Conservation (phyloP, 1,140 invertebrate genomes). For the Caerostris extrusa region DNA sequence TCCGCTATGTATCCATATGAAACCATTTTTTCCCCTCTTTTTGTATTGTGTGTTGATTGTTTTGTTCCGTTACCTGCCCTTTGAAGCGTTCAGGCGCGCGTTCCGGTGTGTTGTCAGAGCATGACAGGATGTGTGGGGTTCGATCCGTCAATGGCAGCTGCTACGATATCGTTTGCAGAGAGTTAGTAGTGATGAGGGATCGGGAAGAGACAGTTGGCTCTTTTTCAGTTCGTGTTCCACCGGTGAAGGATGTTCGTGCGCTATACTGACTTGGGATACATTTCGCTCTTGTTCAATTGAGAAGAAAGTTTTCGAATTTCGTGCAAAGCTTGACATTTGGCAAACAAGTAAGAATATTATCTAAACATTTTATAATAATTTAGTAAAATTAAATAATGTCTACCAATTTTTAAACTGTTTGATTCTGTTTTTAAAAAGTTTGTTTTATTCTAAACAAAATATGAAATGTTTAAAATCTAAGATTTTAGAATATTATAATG, state of each 20-base stretch:
- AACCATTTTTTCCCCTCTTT: not conserved
- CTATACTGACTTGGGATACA: not conserved
- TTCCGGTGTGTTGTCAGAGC: constrained; percentile 60
- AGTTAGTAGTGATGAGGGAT: not conserved
- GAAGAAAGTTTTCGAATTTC: not conserved
- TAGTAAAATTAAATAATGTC: no score
- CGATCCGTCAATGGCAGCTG: constrained; percentile 1
- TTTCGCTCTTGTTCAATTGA: not conserved
- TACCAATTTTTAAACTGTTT: no score
- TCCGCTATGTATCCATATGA: constrained; percentile 56
- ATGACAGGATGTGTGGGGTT: constrained; percentile 45
- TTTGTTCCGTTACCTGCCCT: constrained; percentile 62
- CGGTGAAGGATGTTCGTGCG: not conserved
- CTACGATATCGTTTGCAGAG: not conserved
- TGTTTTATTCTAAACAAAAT: no score
- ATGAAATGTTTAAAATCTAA: no score
- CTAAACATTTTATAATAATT: no score
- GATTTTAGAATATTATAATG: no score
- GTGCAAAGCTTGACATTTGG: not conserved
- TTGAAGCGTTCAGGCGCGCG: constrained; percentile 17
- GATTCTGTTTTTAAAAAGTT: no score
- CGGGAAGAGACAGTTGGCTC: not conserved
- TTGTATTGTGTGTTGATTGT: not conserved
- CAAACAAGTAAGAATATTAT: not conserved
- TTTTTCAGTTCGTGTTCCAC: not conserved